Evolutionary conservation across 2,888 invertebrate genomes (phyloP), one percentile per base, ranked within the genome.

Genomic region (Nysson spinosus): DNA sequence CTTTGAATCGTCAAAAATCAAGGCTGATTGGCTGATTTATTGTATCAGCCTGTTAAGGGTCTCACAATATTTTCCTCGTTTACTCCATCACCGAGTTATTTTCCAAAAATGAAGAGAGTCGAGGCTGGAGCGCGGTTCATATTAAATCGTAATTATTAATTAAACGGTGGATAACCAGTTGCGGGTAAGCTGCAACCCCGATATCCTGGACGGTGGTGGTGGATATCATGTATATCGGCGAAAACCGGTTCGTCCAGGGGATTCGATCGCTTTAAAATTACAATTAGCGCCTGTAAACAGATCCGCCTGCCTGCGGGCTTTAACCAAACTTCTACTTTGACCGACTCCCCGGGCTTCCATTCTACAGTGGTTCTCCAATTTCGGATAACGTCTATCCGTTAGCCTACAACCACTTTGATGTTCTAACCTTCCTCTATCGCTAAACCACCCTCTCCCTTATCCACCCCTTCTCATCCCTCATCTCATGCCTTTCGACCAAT

Each of bases 81-180:
- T n/a, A n/a, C n/a, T n/a, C n/a, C n/a, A n/a, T n/a, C n/a, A n/a
- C n/a, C n/a, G n/a, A n/a, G n/a, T n/a, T n/a, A n/a, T n/a, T n/a
- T n/a, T n/a, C n/a, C n/a, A n/a, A n/a, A n/a, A n/a, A n/a, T n/a
- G n/a, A n/a, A n/a, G n/a, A n/a, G n/a, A n/a, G n/a, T n/a, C n/a
- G n/a, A n/a, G n/a, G n/a, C n/a, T 24, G 32, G 51, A 16, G 32
- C 30, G 32, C 52, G 50, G 66, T 69, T 64, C 55, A 70, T 58
- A 74, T 74, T 70, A 70, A 67, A 67, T 50, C 47, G 49, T 73
- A 64, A 70, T 74, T 74, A 70, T 74, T 70, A 70, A 73, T 74
- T 70, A 69, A 73, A 60, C 56, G 40, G 37, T 42, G 50, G 50
- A 35, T 54, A 50, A 58, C 69, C 69, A 58, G 37, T 40, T 42